These are phyloP conservation scores for Operophtera brumata DNA, from an alignment of 2,888 invertebrate species.

Conservation along the genomic window DNA sequence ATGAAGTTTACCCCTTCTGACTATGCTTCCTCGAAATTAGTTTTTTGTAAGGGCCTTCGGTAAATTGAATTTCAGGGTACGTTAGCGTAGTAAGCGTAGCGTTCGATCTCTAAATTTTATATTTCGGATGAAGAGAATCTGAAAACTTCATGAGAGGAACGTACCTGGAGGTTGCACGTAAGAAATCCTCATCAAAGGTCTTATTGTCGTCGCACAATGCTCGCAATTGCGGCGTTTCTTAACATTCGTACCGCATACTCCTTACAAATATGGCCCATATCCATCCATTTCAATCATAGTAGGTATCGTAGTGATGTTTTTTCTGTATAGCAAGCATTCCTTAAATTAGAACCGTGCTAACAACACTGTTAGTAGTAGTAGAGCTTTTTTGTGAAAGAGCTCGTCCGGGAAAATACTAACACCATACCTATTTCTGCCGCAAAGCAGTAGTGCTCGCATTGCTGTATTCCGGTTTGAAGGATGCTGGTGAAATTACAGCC, in stretches of 20 bases:
- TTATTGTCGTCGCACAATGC: constrained; percentile 64
- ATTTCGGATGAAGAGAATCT: constrained; percentile 4
- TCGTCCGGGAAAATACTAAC: too few relatives aligned
- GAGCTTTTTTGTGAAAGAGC: too few relatives aligned
- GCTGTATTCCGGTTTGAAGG: too few relatives aligned
- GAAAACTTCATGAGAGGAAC: constrained; percentile 11
- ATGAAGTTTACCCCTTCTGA: constrained; percentile 57
- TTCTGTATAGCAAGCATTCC: too few relatives aligned
- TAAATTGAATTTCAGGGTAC: constrained; percentile 12
- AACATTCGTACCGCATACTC: constrained; percentile 15
- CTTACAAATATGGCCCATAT: not conserved
- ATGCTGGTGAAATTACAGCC: too few relatives aligned
- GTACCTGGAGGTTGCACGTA: constrained; percentile 22
- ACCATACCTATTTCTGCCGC: too few relatives aligned
- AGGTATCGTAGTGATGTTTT: too few relatives aligned
- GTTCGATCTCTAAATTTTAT: not conserved
- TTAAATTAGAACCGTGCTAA: too few relatives aligned
- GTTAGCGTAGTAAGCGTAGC: not conserved
- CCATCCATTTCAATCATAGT: not conserved
- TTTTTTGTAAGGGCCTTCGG: constrained; percentile 12
- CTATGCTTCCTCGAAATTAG: constrained; percentile 27
- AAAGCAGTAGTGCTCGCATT: too few relatives aligned
- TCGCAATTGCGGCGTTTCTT: constrained; percentile 49
- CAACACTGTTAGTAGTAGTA: too few relatives aligned
- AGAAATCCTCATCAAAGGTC: constrained; percentile 56